Evolutionary conservation across 53 echinoderm and acorn worm species (phyloP), one percentile per base, ranked within the genome.

Genomic region (Luidia sarsii): DNA sequence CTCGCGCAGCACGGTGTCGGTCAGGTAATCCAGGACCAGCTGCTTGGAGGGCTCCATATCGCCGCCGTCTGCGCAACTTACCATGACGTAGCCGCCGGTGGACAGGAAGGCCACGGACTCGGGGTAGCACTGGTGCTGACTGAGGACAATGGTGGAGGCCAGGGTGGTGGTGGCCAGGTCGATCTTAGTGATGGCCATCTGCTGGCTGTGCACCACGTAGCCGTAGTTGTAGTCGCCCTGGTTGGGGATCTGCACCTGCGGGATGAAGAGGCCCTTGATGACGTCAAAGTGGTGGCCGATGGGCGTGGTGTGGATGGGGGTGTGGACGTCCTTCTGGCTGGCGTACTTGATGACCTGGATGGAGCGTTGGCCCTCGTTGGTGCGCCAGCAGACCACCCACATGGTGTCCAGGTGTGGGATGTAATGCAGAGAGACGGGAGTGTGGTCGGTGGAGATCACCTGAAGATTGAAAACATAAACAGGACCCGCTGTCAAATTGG

Each of bases 1-100:
- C 0, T 85, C 82, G 14, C 52, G 67, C 19, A 99, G 57, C 37
- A 99, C 99, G 16, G 80, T 86, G n/a, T 99, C 91, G 37, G 94
- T 99, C 64, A 99, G 57, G 80, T 99, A 99, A 74, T 99, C 94
- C 9, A 99, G 73, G 28, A 99, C 70, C 28, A 99, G 22, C 33
- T 99, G 99, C 59, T 84, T 94, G 41, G 82, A 86, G 11, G 86
- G 85, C 1, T 39, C 36, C 15, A 31, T 77, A 1, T 90, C 90
- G 18, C 48, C 68, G 18, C 68, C 84, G 35, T 67, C 52, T 35
- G 83, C 91, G 70, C 99, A 99, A 49, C 85, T 93, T 33, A 99
- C 87, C 50, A 99, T 66, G 57, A 94, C 91, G 73, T 84, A 89
- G 22, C 99, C 99, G 24, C 99, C 91, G 24, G 87, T 81, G n/a